Percentiles rank a stretch among this genome's conserved stretches.
These are phyloP conservation scores for Chelonus formosanus DNA, from an alignment of 2,888 invertebrate species.

Conservation along the genomic window DNA sequence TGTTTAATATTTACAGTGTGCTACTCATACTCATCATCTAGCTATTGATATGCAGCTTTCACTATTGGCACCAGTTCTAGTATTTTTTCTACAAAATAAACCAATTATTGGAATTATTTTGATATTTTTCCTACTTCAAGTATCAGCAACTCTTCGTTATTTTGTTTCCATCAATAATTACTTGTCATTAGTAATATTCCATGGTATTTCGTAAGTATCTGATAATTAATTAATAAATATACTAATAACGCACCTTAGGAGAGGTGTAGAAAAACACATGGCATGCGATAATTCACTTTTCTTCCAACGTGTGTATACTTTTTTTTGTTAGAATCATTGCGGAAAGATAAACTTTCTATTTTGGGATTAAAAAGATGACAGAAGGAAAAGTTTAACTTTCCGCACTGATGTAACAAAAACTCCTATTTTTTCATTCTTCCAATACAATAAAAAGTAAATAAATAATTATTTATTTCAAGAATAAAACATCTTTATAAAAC, in stretches of 20 bases:
- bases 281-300: too few species aligned
- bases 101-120: conserved; percentile 68
- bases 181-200: conserved; percentile 73
- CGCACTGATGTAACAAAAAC: too few species aligned
- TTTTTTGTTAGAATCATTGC: too few species aligned
- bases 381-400: too few species aligned
- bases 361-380: too few species aligned
- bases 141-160: conserved; percentile 73
- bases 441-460: background rate
- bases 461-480: conserved; percentile 58
- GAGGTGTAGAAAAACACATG: too few species aligned
- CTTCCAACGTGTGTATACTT: too few species aligned
- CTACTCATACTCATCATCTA: conserved; percentile 78
- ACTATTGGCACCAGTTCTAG: conserved; percentile 71
- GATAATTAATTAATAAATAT: too few species aligned
- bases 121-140: conserved; percentile 68
- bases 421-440: background rate
- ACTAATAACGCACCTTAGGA: too few species aligned
- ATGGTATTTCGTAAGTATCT: conserved; percentile 73
- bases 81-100: conserved; percentile 72
- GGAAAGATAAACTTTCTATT: too few species aligned
- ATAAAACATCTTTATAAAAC: conserved; percentile 75
- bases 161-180: conserved; percentile 71
- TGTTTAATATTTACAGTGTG: conserved; percentile 69
- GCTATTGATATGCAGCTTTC: conserved; percentile 80